Evolutionary conservation across 64 coral and sea anemone species (phyloP).

Genomic region (Pachyseris speciosa): DNA sequence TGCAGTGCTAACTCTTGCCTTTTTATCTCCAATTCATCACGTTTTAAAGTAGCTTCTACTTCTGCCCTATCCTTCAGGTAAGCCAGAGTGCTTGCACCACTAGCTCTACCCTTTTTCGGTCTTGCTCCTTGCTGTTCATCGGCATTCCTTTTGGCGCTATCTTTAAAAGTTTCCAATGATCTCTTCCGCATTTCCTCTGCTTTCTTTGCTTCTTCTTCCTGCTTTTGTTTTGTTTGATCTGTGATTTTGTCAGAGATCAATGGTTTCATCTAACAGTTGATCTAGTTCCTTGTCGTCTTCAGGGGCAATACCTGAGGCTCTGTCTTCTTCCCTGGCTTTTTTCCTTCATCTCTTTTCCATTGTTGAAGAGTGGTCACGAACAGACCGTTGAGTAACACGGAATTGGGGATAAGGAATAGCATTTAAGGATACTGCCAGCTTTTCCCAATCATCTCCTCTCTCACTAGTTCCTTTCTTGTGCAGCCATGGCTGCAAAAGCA

Average conservation of each 20-base stretch:
- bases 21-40: background rate
- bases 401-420: too few species aligned
- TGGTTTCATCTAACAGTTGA: background rate
- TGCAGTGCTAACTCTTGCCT: background rate
- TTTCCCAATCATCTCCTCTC: conserved; percentile 46
- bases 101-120: too few species aligned
- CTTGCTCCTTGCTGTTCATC: too few species aligned
- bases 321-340: conserved; percentile 34
- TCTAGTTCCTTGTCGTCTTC: conserved; percentile 30
- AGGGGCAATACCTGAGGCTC: conserved; percentile 37
- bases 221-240: conserved; percentile 11
- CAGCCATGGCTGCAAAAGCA: conserved; percentile 26
- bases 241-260: background rate
- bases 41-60: background rate
- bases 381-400: conserved; percentile 7
- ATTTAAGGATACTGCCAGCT: conserved; percentile 25
- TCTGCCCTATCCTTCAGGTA: background rate
- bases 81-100: too few species aligned
- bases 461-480: conserved; percentile 23
- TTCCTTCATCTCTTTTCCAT: conserved; percentile 1
- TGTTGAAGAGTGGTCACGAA: conserved; percentile 1
- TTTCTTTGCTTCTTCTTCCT: conserved; percentile 7
- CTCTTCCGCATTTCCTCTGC: conserved; percentile 18
- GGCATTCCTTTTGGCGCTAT: conserved; percentile 5
- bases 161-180: conserved; percentile 30